Evolutionary conservation across 30 jellyfish, hydroid and myxozoan genomes (phyloP).

Genomic region (Aurelia sp.): DNA sequence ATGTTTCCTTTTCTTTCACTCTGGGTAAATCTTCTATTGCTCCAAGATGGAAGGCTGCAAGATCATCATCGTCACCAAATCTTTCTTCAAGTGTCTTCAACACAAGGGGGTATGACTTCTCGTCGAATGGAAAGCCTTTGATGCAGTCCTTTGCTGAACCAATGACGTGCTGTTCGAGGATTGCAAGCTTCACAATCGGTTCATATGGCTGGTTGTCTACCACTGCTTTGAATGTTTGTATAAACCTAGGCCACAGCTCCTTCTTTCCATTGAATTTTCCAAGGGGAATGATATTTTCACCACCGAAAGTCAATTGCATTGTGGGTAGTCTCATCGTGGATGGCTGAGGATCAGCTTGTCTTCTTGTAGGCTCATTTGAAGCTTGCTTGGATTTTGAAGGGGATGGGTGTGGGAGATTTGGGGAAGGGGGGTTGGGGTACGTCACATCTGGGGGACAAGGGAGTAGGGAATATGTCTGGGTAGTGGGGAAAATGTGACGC

Average conservation of each 20-base stretch:
- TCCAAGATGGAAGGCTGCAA: too few relatives aligned
- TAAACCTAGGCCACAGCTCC: slow-evolving; percentile 23
- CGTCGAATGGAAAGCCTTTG: slow-evolving; percentile 31
- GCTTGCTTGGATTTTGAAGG: too few relatives aligned
- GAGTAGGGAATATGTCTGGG: background rate
- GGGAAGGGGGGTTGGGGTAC: too few relatives aligned
- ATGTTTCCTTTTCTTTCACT: too few relatives aligned
- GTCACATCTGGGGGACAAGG: background rate
- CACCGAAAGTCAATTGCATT: too few relatives aligned
- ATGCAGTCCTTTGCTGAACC: slow-evolving; percentile 43
- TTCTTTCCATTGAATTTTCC: slow-evolving; percentile 40
- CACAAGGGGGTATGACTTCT: slow-evolving; percentile 31
- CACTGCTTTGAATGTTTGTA: slow-evolving; percentile 26
- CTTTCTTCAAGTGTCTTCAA: slow-evolving; percentile 24
- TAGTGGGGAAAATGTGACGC: slow-evolving; percentile 12
- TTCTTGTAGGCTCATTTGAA: too few relatives aligned
- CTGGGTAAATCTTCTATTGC: too few relatives aligned
- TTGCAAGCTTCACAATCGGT: slow-evolving; percentile 35
- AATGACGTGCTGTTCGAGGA: slow-evolving; percentile 43
- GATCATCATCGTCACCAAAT: background rate
- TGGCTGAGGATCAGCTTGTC: too few relatives aligned
- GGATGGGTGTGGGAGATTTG: too few relatives aligned
- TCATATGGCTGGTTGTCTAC: slow-evolving; percentile 46
- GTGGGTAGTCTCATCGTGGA: too few relatives aligned
- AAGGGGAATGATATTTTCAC: background rate